Conservation (phyloP, 2,888 invertebrate species). For the Agrypnus murinus region DNA sequence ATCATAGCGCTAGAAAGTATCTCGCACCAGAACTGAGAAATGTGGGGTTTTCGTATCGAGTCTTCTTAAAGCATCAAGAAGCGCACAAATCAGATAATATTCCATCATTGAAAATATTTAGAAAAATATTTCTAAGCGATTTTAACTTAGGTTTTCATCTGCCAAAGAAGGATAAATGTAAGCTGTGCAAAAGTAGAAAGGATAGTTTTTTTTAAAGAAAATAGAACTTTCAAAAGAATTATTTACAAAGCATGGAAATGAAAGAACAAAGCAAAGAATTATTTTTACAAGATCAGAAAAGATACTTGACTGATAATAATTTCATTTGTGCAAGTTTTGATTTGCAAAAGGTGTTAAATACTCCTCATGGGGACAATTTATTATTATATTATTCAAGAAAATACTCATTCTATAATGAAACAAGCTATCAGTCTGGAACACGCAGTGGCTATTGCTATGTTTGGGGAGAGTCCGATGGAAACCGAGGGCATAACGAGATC, state of each 20-base stretch:
- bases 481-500: conserved; percentile 43
- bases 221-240: no score
- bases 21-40: neutral
- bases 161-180: conserved; percentile 52
- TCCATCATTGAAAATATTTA: no score
- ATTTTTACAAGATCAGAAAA: no score
- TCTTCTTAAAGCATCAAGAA: neutral
- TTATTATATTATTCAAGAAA: conserved; percentile 28
- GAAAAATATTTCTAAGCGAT: neutral
- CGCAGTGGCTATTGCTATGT: conserved; percentile 14
- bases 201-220: no score
- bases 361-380: conserved; percentile 15
- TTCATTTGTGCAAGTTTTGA: conserved; percentile 33
- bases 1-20: conserved; percentile 15
- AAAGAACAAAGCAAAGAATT: no score
- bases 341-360: conserved; percentile 21
- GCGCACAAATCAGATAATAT: neutral
- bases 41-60: neutral
- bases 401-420: conserved; percentile 7
- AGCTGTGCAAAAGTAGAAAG: conserved; percentile 25
- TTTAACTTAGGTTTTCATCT: conserved; percentile 52
- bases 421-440: neutral
- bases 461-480: conserved; percentile 53
- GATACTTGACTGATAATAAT: neutral
- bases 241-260: no score